Evolutionary conservation across 1,140 invertebrate species (phyloP).

Genomic region (Atopsyche davidsoni): DNA sequence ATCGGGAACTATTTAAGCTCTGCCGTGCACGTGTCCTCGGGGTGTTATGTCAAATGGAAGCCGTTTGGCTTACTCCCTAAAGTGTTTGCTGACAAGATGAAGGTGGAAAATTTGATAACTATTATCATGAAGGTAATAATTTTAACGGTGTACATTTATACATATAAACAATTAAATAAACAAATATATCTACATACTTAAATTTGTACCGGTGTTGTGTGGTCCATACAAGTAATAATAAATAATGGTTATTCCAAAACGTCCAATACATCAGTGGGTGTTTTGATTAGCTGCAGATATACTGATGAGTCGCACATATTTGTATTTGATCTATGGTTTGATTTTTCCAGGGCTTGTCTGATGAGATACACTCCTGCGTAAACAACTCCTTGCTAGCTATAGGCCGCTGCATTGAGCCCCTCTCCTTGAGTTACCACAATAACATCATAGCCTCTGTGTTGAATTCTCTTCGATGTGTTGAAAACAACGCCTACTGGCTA

Average conservation of each 20-base stretch:
- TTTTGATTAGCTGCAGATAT: too few species aligned
- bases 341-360: slow-evolving; percentile 56
- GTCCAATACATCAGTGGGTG: too few species aligned
- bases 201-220: too few species aligned
- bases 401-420: slow-evolving; percentile 50
- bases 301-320: too few species aligned
- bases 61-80: slow-evolving; percentile 36
- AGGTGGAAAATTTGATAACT: slow-evolving; percentile 47
- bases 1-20: slow-evolving; percentile 62
- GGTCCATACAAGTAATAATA: too few species aligned
- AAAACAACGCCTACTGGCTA: slow-evolving; percentile 78
- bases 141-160: too few species aligned
- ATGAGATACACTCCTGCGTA: slow-evolving; percentile 62
- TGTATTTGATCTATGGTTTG: too few species aligned
- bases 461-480: slow-evolving; percentile 55
- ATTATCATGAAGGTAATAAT: slow-evolving; percentile 53
- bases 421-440: slow-evolving; percentile 57
- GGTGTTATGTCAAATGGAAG: slow-evolving; percentile 49
- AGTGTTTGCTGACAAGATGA: slow-evolving; percentile 37
- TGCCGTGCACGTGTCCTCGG: slow-evolving; percentile 53
- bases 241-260: too few species aligned
- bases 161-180: too few species aligned
- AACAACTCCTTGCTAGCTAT: slow-evolving; percentile 58
- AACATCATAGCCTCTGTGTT: slow-evolving; percentile 50
- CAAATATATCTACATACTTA: too few species aligned